These are phyloP conservation scores for Hydrochoerus hydrochaeris DNA, from an alignment of 2,113 vertebrate genomes.

Conservation along the genomic window DNA sequence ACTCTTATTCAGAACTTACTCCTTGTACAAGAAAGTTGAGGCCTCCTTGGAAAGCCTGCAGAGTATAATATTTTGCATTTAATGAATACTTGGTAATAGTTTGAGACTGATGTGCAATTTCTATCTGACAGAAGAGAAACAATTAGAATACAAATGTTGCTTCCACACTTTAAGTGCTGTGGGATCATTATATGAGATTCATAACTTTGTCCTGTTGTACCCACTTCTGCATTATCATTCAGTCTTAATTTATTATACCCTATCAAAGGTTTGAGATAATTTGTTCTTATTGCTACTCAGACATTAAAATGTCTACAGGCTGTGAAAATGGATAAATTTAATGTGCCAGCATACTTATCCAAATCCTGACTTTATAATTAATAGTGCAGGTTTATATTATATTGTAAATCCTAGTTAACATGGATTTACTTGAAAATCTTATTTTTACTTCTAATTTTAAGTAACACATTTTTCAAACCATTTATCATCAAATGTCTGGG, in stretches of 20 bases:
- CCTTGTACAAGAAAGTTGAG: slow-evolving; percentile 9
- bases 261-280: slow-evolving; percentile 81
- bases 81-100: slow-evolving; percentile 50
- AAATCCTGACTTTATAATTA: slow-evolving; percentile 73
- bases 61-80: slow-evolving; percentile 62
- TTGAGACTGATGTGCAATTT: slow-evolving; percentile 72
- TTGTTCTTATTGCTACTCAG: slow-evolving; percentile 75
- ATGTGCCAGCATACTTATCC: slow-evolving; percentile 67
- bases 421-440: slow-evolving; percentile 74
- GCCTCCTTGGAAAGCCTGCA: slow-evolving; percentile 26
- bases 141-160: slow-evolving; percentile 74
- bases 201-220: slow-evolving; percentile 73
- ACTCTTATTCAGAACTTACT: not conserved
- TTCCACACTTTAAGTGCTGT: slow-evolving; percentile 67
- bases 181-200: slow-evolving; percentile 70
- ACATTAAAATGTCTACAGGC: slow-evolving; percentile 79
- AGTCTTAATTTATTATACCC: slow-evolving; percentile 79
- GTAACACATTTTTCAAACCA: slow-evolving; percentile 60
- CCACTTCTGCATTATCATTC: slow-evolving; percentile 70
- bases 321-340: slow-evolving; percentile 79
- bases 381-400: slow-evolving; percentile 61
- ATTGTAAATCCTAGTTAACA: slow-evolving; percentile 75
- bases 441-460: slow-evolving; percentile 70
- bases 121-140: slow-evolving; percentile 70
- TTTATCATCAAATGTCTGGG: slow-evolving; percentile 61